A percentile compares a stretch with the other conserved stretches of the same genome.
These are phyloP conservation scores for Drosophila ananassae DNA, from an alignment of 1,140 invertebrate genomes.

Conservation along the genomic window DNA sequence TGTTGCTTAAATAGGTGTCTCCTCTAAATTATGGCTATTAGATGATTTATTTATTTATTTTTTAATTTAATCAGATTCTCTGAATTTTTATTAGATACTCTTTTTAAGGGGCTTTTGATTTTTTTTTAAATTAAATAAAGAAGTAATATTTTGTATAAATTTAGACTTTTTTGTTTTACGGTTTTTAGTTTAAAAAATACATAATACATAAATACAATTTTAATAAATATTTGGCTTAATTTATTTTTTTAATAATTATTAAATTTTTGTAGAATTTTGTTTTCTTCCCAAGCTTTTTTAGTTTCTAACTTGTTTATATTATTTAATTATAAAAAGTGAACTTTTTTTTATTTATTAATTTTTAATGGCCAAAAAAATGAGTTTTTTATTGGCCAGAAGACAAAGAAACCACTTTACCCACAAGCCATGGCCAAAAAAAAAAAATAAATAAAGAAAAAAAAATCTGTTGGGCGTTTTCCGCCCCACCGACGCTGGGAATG, in stretches of 20 bases:
- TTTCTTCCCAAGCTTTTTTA: too few species aligned
- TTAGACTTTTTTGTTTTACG: too few species aligned
- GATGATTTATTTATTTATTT: not conserved
- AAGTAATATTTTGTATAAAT: too few species aligned
- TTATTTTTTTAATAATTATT: too few species aligned
- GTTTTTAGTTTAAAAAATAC: too few species aligned
- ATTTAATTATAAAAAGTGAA: too few species aligned
- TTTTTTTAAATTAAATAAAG: not conserved
- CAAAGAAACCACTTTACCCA: slow-evolving; percentile 41
- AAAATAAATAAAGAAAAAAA: too few species aligned
- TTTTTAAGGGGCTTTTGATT: too few species aligned
- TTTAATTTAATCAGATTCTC: not conserved
- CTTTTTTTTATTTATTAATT: not conserved
- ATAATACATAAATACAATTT: too few species aligned
- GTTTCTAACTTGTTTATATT: too few species aligned
- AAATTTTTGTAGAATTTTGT: too few species aligned
- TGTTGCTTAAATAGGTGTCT: slow-evolving; percentile 1
- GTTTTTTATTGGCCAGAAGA: slow-evolving; percentile 1
- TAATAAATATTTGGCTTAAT: too few species aligned
- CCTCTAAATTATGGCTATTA: slow-evolving; percentile 2
- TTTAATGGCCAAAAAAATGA: not conserved
- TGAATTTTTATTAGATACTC: not conserved
- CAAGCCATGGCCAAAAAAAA: slow-evolving; percentile 1
- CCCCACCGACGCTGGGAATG: slow-evolving; percentile 28
- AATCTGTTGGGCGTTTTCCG: slow-evolving; percentile 31